Evolutionary conservation across 1,140 invertebrate genomes (phyloP).

Genomic region (Drosophila bipectinata): DNA sequence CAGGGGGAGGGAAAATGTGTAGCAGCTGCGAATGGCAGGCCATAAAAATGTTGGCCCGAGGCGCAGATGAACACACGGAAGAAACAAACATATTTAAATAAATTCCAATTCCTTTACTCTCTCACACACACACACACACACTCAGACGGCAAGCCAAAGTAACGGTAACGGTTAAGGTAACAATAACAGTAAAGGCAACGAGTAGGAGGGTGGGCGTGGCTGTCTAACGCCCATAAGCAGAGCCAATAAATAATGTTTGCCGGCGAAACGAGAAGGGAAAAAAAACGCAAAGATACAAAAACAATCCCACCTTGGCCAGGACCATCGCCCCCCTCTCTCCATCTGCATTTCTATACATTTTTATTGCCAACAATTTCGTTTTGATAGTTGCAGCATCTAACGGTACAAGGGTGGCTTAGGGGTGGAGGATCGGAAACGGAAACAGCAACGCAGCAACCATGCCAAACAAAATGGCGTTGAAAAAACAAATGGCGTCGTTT

Average conservation of each 20-base stretch:
- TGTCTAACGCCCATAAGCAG: slow-evolving; percentile 50
- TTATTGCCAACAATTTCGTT: slow-evolving; percentile 79
- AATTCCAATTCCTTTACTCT: slow-evolving; percentile 66
- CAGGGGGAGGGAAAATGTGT: not conserved
- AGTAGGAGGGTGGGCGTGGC: not conserved
- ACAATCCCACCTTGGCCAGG: slow-evolving; percentile 43
- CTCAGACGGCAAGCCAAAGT: slow-evolving; percentile 26
- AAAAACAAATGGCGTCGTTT: slow-evolving; percentile 79
- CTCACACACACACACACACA: slow-evolving; percentile 8
- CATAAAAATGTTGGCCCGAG: slow-evolving; percentile 71
- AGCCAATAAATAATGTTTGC: slow-evolving; percentile 77
- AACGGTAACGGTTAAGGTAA: slow-evolving; percentile 1
- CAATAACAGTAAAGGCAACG: slow-evolving; percentile 34
- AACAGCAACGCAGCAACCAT: slow-evolving; percentile 6
- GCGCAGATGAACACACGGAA: slow-evolving; percentile 30
- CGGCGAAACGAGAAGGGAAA: not conserved
- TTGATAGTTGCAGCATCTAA: slow-evolving; percentile 61
- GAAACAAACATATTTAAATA: slow-evolving; percentile 77
- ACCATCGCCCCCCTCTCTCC: slow-evolving; percentile 49
- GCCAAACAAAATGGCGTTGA: slow-evolving; percentile 77
- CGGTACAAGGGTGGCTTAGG: not conserved
- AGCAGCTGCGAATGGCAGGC: slow-evolving; percentile 76
- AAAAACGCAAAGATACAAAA: slow-evolving; percentile 4
- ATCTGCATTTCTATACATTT: slow-evolving; percentile 77
- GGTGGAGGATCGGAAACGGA: slow-evolving; percentile 4